Conservation (phyloP, 92 coral and sea anemone species). For the Bergia sp. region DNA sequence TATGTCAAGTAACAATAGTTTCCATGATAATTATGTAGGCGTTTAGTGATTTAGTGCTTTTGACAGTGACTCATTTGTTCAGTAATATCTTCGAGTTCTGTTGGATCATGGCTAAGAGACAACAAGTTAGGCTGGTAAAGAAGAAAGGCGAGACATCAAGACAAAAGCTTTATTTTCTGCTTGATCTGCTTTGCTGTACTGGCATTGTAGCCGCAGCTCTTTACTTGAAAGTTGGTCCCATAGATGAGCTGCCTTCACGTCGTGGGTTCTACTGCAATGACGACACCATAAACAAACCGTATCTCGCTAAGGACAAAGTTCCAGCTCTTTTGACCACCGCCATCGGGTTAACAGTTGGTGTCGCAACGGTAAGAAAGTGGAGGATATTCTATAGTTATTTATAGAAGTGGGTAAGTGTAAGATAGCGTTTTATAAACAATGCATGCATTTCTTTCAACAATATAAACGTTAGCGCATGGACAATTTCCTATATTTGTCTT, state of each 20-base stretch:
- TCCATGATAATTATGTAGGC: too few relatives aligned
- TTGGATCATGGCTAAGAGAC: background rate
- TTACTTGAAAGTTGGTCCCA: constrained; percentile 31
- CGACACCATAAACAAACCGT: constrained; percentile 89
- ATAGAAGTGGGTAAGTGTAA: background rate
- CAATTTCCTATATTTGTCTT: too few relatives aligned
- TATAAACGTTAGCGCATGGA: background rate
- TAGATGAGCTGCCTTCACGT: constrained; percentile 57
- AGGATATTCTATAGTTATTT: background rate
- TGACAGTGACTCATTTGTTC: background rate
- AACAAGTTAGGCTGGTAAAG: background rate
- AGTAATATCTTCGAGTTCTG: background rate
- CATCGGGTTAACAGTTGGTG: constrained; percentile 16
- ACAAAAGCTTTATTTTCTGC: constrained; percentile 11
- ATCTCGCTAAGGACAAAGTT: constrained; percentile 9
- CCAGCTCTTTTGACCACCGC: background rate
- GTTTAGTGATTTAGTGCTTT: background rate
- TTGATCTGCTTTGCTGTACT: constrained; percentile 22
- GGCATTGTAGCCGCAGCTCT: constrained; percentile 25
- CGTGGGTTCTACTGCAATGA: constrained; percentile 95
- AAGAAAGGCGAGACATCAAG: background rate
- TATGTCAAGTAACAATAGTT: background rate
- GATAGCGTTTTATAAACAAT: background rate
- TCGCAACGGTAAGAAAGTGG: constrained; percentile 13
- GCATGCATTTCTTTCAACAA: background rate